Base-by-base conservation (phyloP, 2,888 invertebrate genomes). In the Eupithecia subfuscata region DNA sequence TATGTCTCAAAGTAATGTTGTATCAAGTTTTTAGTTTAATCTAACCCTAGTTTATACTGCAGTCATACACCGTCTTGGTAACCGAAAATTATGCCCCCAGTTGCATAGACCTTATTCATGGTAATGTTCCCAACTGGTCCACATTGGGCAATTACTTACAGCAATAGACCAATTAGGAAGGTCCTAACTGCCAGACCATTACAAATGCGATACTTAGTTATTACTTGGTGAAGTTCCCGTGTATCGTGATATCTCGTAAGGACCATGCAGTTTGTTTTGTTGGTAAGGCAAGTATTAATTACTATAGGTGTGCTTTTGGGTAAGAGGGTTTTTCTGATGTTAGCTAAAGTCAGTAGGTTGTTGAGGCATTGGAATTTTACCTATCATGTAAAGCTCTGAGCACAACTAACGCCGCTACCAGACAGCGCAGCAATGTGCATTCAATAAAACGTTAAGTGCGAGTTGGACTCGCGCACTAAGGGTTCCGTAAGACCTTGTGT, bases 141-240 rank as follows among this genome's bases (percentile, higher is more conserved):
- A 78, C 84, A 82, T 84, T 78, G 85, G 82, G 86, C 84, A 87
- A 88, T 88, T 88, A 88, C 85, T 88, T 87, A 88, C 87, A 84
- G 83, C 88, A 87, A 88, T 87, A 83, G 88, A 79, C 86, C 88
- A 86, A 88, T 88, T 88, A 88, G 86, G 84, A 87, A 83, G 85
- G 84, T 84, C 82, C 83, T 82, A 84, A 85, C 84, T 87, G 82
- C 78, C 82, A 77, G 79, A 81, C 74, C 73, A 81, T 79, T 84
- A 82, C 78, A 79, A 86, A 83, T 84, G 80, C 79, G 81, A 82
- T 84, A 82, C 80, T 81, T 76, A 70, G 71, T 74, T 77, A 77
- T 77, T 70, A 74, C 69, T 72, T 70, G 74, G 74, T 65, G 72
- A 74, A 77, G 72, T 73, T 73, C 69, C 72, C 16, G 64, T 79